Evolutionary conservation across 2,797 vertebrate genomes (phyloP), one percentile per base, ranked within the genome.

Genomic region (Carapus acus): DNA sequence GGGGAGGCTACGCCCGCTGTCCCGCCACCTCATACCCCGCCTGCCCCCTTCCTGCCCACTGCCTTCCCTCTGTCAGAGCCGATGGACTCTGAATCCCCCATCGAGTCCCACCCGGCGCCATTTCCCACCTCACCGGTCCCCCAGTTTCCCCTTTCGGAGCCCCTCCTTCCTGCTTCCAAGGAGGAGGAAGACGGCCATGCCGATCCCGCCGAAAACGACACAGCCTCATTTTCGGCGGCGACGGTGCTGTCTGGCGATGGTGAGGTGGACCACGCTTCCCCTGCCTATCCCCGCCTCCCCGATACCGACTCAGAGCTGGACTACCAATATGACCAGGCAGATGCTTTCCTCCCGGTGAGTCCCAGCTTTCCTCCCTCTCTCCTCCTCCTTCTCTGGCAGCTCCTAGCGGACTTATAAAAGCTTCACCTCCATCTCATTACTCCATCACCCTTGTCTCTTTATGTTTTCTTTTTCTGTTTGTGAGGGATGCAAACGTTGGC

Each of bases 221-320:
- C 84, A 1, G 78, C 88, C 29, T 73, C 90, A 4, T 93, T 91
- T 78, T 96, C 92, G 45, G 90, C 92, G 29, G 88, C 91, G 40
- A 89, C 91, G 15, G 81, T 96, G 67, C 85, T 98, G 46, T 98
- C 96, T 17, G 94, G 94, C 29, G 94, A 97, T 14, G 94, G 94
- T 0, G 94, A 98, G 77, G 86, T 87, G 0, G 90, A 94, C 62
- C 88, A 79, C 4, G 79, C 81, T 43, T 73, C 86, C 17, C 84
- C 90, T 9, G 83, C 88, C n/a, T 93, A 91, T 59, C 86, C 89
- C 43, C 87, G 86, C 24, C 86, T 93, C 56, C 70, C 87, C 50
- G 90, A 91, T 53, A 77, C 87, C 6, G 91, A 90, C 76, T 88
- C 87, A 41, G 90, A 91, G 71, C 74, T 91, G 0, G 92, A 96